Evolutionary conservation across 1,140 invertebrate genomes (phyloP), one percentile per base, ranked within the genome.

Genomic region (Orchestia grillus): DNA sequence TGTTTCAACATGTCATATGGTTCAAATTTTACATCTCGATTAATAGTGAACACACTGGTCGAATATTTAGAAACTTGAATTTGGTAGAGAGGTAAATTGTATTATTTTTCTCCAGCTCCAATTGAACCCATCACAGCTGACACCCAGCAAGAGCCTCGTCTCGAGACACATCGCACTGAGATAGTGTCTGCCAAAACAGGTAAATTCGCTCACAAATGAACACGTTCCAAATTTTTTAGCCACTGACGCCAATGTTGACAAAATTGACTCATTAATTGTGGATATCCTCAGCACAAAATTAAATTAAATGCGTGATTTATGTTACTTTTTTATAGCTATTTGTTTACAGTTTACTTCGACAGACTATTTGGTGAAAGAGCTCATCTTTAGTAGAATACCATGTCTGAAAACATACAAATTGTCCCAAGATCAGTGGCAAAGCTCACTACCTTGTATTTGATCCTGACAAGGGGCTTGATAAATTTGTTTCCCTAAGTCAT

Each of bases 71-170:
- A 91, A 15, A 91, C 42, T 44, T 91, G 11, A 91, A 36, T 44
- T n/a, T 91, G 42, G 11, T 3, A 1, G 19, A 3, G 16, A 91
- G 41, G 41, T 44, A 91, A 44, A 91, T 41, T 43, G 88, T 91
- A 28, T 41, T 43, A 91, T 91, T 16, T 91, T 91, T 41, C 88
- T 91, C 41, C 88, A 91, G 88, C 88, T 91, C 88, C 88, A 91
- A 91, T 91, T 42, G 88, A 91, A 91, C 41, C 44, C 88, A 91
- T 44, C 11, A 43, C 88, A 42, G 44, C 44, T 42, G 88, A 91
- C 44, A 44, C 44, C 44, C 88, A 19, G 11, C 6, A 91, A 28
- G 88, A 91, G 28, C 88, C 88, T 91, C 88, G 11, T 43, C 44
- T 91, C 41, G 88, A 91, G 88, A 91, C 41, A 91, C 88, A 91